Percentiles rank a stretch among this genome's conserved stretches.
These are phyloP conservation scores for Forpus xanthops DNA, from an alignment of 2,797 vertebrate species.

Conservation along the genomic window DNA sequence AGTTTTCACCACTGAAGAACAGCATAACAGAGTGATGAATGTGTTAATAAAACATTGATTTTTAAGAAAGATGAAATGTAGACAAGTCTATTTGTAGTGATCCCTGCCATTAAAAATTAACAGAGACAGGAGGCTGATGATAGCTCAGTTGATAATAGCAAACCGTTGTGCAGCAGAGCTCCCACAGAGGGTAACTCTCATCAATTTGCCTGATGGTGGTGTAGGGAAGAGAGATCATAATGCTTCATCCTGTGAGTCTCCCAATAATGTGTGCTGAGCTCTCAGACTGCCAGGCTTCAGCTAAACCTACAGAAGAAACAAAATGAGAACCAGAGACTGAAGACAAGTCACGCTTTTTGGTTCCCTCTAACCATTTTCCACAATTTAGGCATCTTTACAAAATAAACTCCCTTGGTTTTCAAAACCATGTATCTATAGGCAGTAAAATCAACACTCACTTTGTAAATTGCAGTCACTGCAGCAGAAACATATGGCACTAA, in stretches of 20 bases:
- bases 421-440: not conserved
- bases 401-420: not conserved
- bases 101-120: conserved; percentile 44
- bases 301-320: not conserved
- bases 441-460: not conserved
- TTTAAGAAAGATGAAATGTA: conserved; percentile 35
- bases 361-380: not conserved
- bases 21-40: not conserved
- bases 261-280: not conserved
- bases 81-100: conserved; percentile 16
- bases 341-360: not conserved
- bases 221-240: not conserved
- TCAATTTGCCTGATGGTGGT: not conserved
- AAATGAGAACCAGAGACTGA: not conserved
- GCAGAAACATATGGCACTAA: not conserved
- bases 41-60: conserved; percentile 24
- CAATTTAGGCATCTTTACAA: not conserved
- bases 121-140: not conserved
- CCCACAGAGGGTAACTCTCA: not conserved
- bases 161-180: not conserved
- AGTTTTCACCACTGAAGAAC: conserved; percentile 4
- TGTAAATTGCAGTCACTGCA: not conserved
- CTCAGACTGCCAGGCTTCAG: not conserved
- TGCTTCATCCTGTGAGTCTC: not conserved
- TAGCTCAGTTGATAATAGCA: not conserved